Evolutionary conservation across 2,797 vertebrate genomes (phyloP), one percentile per base, ranked within the genome.

Genomic region (Malurus splendens): DNA sequence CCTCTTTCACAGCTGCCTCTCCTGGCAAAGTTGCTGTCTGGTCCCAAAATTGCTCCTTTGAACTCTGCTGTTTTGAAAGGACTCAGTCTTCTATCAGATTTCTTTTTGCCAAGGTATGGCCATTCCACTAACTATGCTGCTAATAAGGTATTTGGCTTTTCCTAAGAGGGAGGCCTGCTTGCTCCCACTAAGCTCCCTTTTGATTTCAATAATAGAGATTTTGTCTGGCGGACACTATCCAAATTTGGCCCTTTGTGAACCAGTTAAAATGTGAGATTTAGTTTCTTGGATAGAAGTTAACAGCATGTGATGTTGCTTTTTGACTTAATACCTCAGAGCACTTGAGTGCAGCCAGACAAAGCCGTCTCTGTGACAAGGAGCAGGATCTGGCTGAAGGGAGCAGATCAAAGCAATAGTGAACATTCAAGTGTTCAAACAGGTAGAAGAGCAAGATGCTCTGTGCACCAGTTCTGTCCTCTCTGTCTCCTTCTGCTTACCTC

Each of bases 81-180:
- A 18, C 38, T 77, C 36, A 19, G 11, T 54, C 18, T 50, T 61
- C 47, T 19, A 56, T 32, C 60, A 14, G 38, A 18, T 83, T 85
- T 85, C 14, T 68, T 83, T 70, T 67, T 81, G 70, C 64, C 45
- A 48, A 68, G 18, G 36, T 64, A 45, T 14, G 14, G 45, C 42
- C 20, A 33, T 66, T 86, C 66, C 45, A 57, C 76, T 89, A 86
- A 30, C 22, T 70, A 10, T 44, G 25, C 66, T 90, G 62, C 52
- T 89, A 79, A 86, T 92, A 74, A 92, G 73, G 38, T 78, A 56
- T 91, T 94, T 87, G 59, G 84, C 76, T 92, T 89, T 85, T 91
- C 90, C n/a, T 83, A 41, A 66, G 79, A 72, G 45, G 41, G 33
- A 82, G 39, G 36, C 52, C 55, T 66, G 56, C 48, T 83, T 66